These are phyloP conservation scores for Pelusios castaneus DNA, from an alignment of 2,113 vertebrate genomes.

Conservation along the genomic window DNA sequence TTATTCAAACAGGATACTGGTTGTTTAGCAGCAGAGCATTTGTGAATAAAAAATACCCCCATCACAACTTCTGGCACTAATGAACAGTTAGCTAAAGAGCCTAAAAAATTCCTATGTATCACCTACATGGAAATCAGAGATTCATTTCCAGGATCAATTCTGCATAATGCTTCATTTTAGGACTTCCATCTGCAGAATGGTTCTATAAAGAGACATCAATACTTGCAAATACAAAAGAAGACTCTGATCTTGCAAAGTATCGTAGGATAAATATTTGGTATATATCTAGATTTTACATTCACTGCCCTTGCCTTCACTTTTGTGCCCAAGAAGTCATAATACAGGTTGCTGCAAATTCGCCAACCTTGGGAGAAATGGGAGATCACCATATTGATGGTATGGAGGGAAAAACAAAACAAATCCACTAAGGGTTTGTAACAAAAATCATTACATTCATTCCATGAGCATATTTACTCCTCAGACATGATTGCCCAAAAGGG, in stretches of 20 bases:
- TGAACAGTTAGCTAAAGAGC: neutral
- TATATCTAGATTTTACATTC: too few species aligned
- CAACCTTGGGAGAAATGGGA: too few species aligned
- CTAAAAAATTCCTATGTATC: neutral
- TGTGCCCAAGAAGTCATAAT: too few species aligned
- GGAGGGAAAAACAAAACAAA: neutral
- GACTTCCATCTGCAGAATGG: too few species aligned
- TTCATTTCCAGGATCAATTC: neutral
- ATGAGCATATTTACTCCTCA: slow-evolving; percentile 7
- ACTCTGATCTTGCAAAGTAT: too few species aligned
- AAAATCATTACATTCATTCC: neutral
- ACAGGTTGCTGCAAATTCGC: too few species aligned
- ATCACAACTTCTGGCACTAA: neutral
- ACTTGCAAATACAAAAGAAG: too few species aligned
- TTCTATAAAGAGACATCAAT: too few species aligned
- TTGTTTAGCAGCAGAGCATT: neutral
- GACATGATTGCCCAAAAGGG: neutral
- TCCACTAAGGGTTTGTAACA: neutral
- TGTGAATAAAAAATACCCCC: neutral
- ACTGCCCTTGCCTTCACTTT: too few species aligned
- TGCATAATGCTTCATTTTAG: neutral
- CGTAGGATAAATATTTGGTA: too few species aligned
- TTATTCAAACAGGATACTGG: neutral
- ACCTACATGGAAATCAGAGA: neutral
- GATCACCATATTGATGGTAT: too few species aligned